Conservation (phyloP, 2,797 vertebrate genomes). For the Phyllotis vaccarum region DNA sequence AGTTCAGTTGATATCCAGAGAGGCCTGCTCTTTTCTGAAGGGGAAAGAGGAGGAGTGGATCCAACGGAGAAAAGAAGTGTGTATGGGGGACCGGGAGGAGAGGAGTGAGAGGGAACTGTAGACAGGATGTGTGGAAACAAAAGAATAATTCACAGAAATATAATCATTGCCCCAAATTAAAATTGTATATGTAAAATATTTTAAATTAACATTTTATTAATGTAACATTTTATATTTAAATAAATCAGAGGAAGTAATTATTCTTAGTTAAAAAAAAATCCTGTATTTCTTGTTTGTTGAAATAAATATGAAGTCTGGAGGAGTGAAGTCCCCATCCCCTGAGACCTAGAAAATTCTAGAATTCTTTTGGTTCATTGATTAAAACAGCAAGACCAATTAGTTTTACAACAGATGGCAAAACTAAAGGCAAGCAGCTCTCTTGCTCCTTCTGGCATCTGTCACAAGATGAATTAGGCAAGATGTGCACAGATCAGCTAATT, state of each 20-base stretch:
- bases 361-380: slow-evolving; percentile 75
- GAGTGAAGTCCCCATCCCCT: background rate
- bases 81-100: background rate
- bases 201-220: background rate
- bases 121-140: background rate
- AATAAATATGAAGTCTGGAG: slow-evolving; percentile 27
- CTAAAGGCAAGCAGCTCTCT: slow-evolving; percentile 72
- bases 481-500: slow-evolving; percentile 56
- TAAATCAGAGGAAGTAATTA: background rate
- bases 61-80: background rate
- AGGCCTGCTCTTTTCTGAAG: background rate
- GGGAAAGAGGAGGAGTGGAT: background rate
- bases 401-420: slow-evolving; percentile 76
- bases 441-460: slow-evolving; percentile 75
- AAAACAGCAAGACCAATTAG: slow-evolving; percentile 75
- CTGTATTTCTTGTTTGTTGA: background rate
- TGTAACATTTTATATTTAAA: background rate
- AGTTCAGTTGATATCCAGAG: background rate
- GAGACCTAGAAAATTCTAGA: slow-evolving; percentile 69
- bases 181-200: background rate
- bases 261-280: background rate
- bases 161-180: background rate
- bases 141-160: background rate
- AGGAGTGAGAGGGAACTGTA: too few species aligned
- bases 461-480: slow-evolving; percentile 55